phyloP scores from a whole-genome alignment of 2,888 invertebrate genomes.

The Rotaria sp. region DNA sequence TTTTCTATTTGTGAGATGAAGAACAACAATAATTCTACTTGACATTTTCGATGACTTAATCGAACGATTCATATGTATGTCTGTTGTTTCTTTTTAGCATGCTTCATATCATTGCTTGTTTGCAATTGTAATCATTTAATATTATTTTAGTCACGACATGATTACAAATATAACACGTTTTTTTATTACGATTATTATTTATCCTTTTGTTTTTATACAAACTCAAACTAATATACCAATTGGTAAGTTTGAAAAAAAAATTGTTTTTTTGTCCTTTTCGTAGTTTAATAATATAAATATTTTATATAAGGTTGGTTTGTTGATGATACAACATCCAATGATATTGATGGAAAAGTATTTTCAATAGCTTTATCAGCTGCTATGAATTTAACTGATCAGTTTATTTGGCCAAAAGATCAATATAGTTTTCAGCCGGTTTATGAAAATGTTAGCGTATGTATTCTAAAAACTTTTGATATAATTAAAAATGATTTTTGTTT shows the following conservation, averaged over 20 bases:
- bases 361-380: neutral
- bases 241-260: neutral
- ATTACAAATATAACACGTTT: neutral
- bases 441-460: slow-evolving; percentile 20
- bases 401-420: neutral
- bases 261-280: no score
- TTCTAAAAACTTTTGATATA: neutral
- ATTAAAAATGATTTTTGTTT: no score
- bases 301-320: neutral
- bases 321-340: neutral
- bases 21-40: slow-evolving; percentile 8
- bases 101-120: neutral
- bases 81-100: neutral
- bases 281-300: no score
- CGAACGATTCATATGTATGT: neutral
- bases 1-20: neutral
- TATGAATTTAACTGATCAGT: neutral
- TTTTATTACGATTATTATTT: neutral
- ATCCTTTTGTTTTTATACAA: neutral
- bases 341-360: neutral
- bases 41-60: slow-evolving; percentile 22
- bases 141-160: neutral
- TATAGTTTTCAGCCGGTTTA: neutral
- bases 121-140: neutral
- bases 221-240: neutral